Conservation (phyloP, 2,888 invertebrate species). For the Sycophila texana region DNA sequence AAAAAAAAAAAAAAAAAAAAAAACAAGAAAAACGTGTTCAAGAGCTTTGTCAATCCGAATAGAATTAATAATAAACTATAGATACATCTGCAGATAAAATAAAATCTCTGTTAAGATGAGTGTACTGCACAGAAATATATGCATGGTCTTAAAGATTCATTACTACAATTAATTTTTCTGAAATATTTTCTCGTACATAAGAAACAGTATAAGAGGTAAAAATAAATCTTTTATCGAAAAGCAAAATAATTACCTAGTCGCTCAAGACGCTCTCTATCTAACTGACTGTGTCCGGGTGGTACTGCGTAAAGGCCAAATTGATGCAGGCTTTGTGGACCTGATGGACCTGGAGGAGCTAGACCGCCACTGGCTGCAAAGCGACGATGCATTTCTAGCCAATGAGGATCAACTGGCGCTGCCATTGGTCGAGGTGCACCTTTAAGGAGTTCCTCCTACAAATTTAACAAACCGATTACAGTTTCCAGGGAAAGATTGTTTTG, state of each 20-base stretch:
- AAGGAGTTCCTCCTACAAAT: slow-evolving; percentile 84
- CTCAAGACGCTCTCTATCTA: slow-evolving; percentile 92
- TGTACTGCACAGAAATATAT: slow-evolving; percentile 21
- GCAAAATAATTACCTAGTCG: slow-evolving; percentile 82
- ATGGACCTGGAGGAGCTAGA: slow-evolving; percentile 70
- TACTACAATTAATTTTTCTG: slow-evolving; percentile 39
- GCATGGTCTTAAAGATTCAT: slow-evolving; percentile 20
- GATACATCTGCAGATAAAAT: slow-evolving; percentile 15
- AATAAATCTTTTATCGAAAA: slow-evolving; percentile 42
- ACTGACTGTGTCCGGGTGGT: slow-evolving; percentile 87
- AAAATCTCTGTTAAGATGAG: slow-evolving; percentile 30
- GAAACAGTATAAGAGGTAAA: not conserved
- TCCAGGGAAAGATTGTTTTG: not conserved
- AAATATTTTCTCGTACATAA: slow-evolving; percentile 10
- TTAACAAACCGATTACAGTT: not conserved
- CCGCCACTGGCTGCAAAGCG: slow-evolving; percentile 78
- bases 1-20: not conserved
- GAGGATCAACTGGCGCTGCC: slow-evolving; percentile 82
- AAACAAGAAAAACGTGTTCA: slow-evolving; percentile 15
- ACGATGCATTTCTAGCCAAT: slow-evolving; percentile 93
- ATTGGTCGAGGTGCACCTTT: slow-evolving; percentile 80
- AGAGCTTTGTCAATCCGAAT: slow-evolving; percentile 15
- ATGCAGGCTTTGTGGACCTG: slow-evolving; percentile 78
- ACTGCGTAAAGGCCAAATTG: slow-evolving; percentile 84
- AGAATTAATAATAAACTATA: slow-evolving; percentile 10